Base-by-base conservation (phyloP, 2,888 invertebrate species). In the Mythimna loreyi region DNA sequence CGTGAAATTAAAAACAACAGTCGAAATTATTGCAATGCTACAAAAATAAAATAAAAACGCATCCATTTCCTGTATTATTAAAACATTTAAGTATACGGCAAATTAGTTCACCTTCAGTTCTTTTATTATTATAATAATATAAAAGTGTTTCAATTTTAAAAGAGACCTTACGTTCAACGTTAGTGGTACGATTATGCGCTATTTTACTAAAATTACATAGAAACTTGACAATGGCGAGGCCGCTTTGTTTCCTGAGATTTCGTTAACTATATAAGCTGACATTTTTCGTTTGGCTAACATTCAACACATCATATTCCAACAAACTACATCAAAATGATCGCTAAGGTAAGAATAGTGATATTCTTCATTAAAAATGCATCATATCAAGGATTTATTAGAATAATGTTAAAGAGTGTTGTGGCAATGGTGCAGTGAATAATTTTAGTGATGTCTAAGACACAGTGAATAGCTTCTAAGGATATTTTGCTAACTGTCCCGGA, bases 211-310 rank as follows among this genome's bases (percentile, higher is more conserved):
- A 87, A 79, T 81, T 82, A 78, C 79, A 85, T 90, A 81, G 81
- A 83, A 83, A 85, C 89, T 90, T 90, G 90, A 87, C 90, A 91
- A 89, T 88, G 79, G 86, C 86, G 87, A 91, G 90, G 90, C 75
- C 89, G 82, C 81, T 82, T 81, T 85, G 86, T 91, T 92, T 92
- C 90, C 89, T 79, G 86, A 87, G 84, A 86, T 88, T 85, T 83
- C 74, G 81, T 86, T 85, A 84, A 88, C 85, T 93, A 93, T 92
- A 93, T 89, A 92, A 92, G 90, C 87, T 84, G 86, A 85, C 78
- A 85, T 74, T 86, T 88, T 87, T 86, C 77, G 71, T 84, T 75
- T 58, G 72, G 82, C 80, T 83, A 87, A 86, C 92, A 93, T 90
- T 92, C 89, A 80, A 86, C 87, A 78, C 85, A 76, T 85, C 72